phyloP scores from a whole-genome alignment of 2,888 invertebrate species.

The Mythimna albipuncta region DNA sequence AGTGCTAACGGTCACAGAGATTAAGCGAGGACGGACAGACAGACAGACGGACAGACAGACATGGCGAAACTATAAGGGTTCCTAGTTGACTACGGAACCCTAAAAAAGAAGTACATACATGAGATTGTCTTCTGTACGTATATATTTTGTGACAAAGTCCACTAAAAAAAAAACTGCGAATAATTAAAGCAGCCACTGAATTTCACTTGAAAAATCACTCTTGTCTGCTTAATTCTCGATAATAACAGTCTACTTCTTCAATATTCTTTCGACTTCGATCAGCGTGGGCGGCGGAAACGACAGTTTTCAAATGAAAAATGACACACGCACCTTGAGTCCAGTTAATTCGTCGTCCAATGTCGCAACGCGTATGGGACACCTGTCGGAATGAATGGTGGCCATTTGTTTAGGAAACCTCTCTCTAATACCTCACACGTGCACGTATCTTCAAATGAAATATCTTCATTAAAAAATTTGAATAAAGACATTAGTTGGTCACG shows the following conservation, averaged over 20 bases:
- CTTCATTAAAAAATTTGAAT: slow-evolving; percentile 55
- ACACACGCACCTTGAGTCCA: slow-evolving; percentile 53
- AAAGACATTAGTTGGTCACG: slow-evolving; percentile 38
- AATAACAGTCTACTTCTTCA: slow-evolving; percentile 36
- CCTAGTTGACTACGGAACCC: too few relatives aligned
- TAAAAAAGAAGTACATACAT: too few relatives aligned
- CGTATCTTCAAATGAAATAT: slow-evolving; percentile 48
- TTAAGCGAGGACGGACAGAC: too few relatives aligned
- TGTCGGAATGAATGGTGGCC: slow-evolving; percentile 57
- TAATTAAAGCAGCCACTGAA: too few relatives aligned
- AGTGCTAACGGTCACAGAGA: too few relatives aligned
- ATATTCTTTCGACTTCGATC: slow-evolving; percentile 55
- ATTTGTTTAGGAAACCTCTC: slow-evolving; percentile 48
- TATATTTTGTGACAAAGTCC: too few relatives aligned
- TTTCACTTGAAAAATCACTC: too few relatives aligned
- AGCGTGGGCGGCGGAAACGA: slow-evolving; percentile 61
- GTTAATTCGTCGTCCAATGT: slow-evolving; percentile 53
- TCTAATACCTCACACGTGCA: slow-evolving; percentile 59
- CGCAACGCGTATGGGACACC: slow-evolving; percentile 46
- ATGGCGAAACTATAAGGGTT: too few relatives aligned
- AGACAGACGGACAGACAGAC: too few relatives aligned
- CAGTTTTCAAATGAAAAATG: slow-evolving; percentile 72
- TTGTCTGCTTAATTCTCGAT: too few relatives aligned
- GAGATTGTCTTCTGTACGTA: too few relatives aligned
- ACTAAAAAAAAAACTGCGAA: too few relatives aligned